These are phyloP conservation scores for Eueremaeus valkanovi DNA, from an alignment of 2,888 invertebrate genomes.

Conservation along the genomic window DNA sequence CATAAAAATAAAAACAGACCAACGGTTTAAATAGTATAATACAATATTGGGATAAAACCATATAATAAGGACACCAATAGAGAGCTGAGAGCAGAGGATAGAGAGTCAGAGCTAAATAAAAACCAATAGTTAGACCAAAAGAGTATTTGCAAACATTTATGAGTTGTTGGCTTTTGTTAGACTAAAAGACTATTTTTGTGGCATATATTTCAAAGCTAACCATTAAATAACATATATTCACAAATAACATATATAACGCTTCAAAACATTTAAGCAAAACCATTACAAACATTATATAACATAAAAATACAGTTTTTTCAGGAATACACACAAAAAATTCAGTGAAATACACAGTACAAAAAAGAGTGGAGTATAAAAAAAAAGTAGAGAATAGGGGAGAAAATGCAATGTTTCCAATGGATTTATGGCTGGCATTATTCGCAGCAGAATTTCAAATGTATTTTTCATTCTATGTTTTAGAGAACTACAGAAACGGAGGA, in stretches of 20 bases:
- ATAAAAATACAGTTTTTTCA: not conserved
- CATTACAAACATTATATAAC: slow-evolving; percentile 8
- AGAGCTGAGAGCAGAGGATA: no score
- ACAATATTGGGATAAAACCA: not conserved
- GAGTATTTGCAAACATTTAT: slow-evolving; percentile 14
- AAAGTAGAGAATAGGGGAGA: not conserved
- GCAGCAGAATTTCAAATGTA: not conserved
- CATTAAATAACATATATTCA: not conserved
- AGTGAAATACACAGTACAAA: not conserved
- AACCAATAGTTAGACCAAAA: not conserved
- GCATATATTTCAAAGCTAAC: slow-evolving; percentile 2
- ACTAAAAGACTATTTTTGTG: not conserved
- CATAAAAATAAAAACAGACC: slow-evolving; percentile 21
- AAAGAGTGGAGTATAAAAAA: not conserved
- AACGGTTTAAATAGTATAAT: slow-evolving; percentile 2
- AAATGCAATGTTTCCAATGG: not conserved
- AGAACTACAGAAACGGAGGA: not conserved
- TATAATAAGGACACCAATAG: not conserved
- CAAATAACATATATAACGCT: not conserved
- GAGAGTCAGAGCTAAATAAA: not conserved
- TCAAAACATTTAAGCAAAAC: slow-evolving; percentile 22
- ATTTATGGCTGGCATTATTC: not conserved
- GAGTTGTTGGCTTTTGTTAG: slow-evolving; percentile 6
- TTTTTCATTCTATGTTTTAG: slow-evolving; percentile 9
- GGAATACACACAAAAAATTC: not conserved